Conservation (phyloP, 2,113 vertebrate species). For the Bolborhynchus lineola region DNA sequence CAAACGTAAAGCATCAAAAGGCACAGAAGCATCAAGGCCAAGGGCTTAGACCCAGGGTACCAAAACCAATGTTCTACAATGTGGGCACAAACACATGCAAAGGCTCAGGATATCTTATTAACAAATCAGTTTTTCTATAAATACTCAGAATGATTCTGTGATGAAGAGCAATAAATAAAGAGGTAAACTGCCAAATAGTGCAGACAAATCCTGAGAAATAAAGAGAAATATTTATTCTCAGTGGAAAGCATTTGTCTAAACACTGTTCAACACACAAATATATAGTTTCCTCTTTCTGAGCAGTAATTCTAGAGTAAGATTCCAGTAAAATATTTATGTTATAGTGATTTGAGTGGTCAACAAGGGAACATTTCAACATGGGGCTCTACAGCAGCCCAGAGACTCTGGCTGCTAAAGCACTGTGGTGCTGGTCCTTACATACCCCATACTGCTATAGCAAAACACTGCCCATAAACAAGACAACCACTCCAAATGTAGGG, state of each 20-base stretch:
- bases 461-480: background rate
- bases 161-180: background rate
- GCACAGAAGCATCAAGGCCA: background rate
- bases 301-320: background rate
- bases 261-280: background rate
- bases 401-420: background rate
- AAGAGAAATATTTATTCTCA: conserved; percentile 40
- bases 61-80: background rate
- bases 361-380: background rate
- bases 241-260: conserved; percentile 31
- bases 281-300: background rate
- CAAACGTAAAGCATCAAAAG: background rate
- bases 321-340: conserved; percentile 33
- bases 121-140: background rate
- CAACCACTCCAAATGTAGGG: background rate
- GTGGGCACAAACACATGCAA: background rate
- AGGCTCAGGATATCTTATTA: background rate
- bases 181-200: conserved; percentile 2
- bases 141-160: background rate
- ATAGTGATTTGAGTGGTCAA: background rate
- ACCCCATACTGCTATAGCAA: background rate
- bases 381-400: background rate
- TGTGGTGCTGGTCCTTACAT: background rate
- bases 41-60: background rate
- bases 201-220: background rate